Percentiles rank a stretch among this genome's conserved stretches.
Conservation (phyloP, 2,113 vertebrate species). For the Dolichallabes microphthalmus region DNA sequence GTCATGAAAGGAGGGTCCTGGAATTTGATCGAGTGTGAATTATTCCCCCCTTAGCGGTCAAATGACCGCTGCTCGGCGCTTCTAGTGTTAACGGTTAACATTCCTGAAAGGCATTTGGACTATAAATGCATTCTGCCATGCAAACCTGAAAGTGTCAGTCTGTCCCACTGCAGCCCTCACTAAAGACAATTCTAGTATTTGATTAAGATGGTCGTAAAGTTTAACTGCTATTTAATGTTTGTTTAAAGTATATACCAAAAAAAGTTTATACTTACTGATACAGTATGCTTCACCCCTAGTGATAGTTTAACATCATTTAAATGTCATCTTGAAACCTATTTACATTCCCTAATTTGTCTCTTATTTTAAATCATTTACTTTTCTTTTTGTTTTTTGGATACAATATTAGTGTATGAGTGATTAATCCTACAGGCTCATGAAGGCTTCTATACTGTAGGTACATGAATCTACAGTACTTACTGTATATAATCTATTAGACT, state of each 20-base stretch:
- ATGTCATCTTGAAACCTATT: background rate
- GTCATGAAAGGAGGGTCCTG: too few species aligned
- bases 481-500: too few species aligned
- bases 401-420: too few species aligned
- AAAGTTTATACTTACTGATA: background rate
- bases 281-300: background rate
- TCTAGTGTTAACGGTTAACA: constrained; percentile 51
- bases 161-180: constrained; percentile 22
- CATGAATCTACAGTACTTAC: background rate
- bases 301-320: constrained; percentile 6
- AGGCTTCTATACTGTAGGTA: background rate
- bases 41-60: too few species aligned
- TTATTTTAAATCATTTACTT: constrained; percentile 2
- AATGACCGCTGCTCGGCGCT: too few species aligned
- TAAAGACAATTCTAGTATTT: constrained; percentile 35
- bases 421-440: background rate
- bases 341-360: background rate
- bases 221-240: constrained; percentile 20
- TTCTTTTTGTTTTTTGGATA: background rate
- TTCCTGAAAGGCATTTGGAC: constrained; percentile 40
- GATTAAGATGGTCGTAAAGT: constrained; percentile 20
- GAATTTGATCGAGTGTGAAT: too few species aligned
- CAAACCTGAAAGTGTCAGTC: constrained; percentile 1
- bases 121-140: constrained; percentile 42
- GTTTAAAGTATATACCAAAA: background rate